Evolutionary conservation across 1,140 invertebrate genomes (phyloP).

Genomic region (Pristionchus pacificus): DNA sequence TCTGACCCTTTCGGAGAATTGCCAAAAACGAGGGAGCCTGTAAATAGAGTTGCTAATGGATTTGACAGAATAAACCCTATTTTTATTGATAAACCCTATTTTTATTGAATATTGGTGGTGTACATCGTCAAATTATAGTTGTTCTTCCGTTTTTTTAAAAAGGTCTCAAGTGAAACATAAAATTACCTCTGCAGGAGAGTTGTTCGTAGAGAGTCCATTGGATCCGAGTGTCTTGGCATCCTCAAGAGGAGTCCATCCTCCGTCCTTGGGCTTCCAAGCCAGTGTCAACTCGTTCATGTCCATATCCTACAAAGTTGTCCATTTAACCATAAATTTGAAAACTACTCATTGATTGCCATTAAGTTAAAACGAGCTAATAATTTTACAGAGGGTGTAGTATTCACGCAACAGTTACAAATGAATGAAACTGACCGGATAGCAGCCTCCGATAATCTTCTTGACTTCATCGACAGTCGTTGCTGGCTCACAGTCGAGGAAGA

Average conservation of each 20-base stretch:
- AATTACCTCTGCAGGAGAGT: not conserved
- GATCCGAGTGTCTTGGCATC: not conserved
- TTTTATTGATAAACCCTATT: not conserved
- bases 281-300: not conserved
- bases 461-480: conserved; percentile 2
- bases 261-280: conserved; percentile 4
- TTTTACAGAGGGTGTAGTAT: not conserved
- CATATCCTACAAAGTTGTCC: not conserved
- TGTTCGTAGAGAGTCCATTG: not conserved
- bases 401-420: not conserved
- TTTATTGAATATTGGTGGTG: too few relatives aligned
- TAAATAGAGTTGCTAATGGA: not conserved
- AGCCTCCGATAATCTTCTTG: conserved; percentile 13
- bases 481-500: conserved; percentile 14
- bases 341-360: not conserved
- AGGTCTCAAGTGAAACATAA: too few relatives aligned
- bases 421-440: conserved; percentile 4
- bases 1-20: not conserved
- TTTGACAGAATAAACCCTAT: not conserved
- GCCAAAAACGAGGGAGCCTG: not conserved
- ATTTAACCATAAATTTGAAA: not conserved
- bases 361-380: not conserved
- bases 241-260: not conserved
- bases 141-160: too few relatives aligned
- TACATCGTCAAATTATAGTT: too few relatives aligned